phyloP scores from a whole-genome alignment of 2,888 invertebrate genomes.

The Tachina lurida region DNA sequence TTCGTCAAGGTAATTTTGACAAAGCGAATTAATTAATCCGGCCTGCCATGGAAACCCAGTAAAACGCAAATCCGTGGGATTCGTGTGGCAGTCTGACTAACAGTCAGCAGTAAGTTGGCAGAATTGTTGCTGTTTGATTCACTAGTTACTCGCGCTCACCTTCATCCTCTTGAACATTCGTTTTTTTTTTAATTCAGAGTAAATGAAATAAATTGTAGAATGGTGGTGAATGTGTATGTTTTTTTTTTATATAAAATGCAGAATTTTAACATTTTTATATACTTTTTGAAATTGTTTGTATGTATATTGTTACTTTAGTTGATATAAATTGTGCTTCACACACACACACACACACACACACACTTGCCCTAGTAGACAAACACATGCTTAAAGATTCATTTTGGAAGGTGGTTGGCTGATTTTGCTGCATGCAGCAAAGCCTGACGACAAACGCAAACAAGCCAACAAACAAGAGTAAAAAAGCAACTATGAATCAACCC shows the following conservation, averaged over 20 bases:
- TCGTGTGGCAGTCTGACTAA: slow-evolving; percentile 64
- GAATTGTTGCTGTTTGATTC: slow-evolving; percentile 6
- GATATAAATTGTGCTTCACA: slow-evolving; percentile 49
- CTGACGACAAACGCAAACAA: slow-evolving; percentile 22
- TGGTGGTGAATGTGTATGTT: not conserved
- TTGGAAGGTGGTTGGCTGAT: slow-evolving; percentile 65
- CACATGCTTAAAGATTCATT: slow-evolving; percentile 9
- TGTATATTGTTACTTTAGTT: slow-evolving; percentile 64
- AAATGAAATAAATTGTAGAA: slow-evolving; percentile 31
- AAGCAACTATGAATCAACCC: slow-evolving; percentile 63
- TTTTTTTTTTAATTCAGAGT: slow-evolving; percentile 14
- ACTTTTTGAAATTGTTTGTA: not conserved
- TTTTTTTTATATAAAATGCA: slow-evolving; percentile 6
- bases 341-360: slow-evolving; percentile 1
- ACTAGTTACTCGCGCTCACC: slow-evolving; percentile 41
- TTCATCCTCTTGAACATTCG: slow-evolving; percentile 42
- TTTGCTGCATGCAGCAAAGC: slow-evolving; percentile 54
- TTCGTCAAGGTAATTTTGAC: not conserved
- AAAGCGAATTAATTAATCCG: not conserved
- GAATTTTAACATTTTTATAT: slow-evolving; percentile 55
- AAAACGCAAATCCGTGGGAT: slow-evolving; percentile 29
- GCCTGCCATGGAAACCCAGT: not conserved
- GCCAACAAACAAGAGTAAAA: slow-evolving; percentile 47
- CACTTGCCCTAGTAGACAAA: not conserved
- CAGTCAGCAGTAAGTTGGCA: slow-evolving; percentile 6